These are phyloP conservation scores for Pomacea maculata DNA, from an alignment of 1,140 invertebrate species.

Conservation along the genomic window DNA sequence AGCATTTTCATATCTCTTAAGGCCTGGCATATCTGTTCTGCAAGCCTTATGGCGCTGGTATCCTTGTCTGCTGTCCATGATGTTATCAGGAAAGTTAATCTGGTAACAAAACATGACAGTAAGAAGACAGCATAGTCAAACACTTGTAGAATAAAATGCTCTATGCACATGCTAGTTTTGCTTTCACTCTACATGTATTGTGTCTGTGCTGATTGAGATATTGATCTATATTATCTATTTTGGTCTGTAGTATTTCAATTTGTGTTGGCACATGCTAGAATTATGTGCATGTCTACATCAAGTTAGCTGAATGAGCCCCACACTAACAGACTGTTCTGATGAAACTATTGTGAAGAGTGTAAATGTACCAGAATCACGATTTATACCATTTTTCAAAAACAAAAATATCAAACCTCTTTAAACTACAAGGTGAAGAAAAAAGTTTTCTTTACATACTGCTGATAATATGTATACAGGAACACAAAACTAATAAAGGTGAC, in stretches of 20 bases:
- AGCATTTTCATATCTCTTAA: conserved; percentile 48
- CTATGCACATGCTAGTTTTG: not conserved
- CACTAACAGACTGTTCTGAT: no score
- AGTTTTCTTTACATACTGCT: no score
- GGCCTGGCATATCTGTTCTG: conserved; percentile 32
- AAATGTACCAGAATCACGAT: no score
- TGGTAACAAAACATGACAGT: conserved; percentile 31
- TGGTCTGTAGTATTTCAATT: not conserved
- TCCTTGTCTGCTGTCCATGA: conserved; percentile 57
- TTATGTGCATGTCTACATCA: not conserved
- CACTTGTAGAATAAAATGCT: not conserved
- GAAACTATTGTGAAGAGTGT: no score
- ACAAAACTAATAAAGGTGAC: no score
- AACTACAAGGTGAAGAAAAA: no score
- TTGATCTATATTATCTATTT: not conserved
- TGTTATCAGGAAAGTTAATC: conserved; percentile 58
- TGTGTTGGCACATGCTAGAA: not conserved
- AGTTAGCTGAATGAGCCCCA: no score
- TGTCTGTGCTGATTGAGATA: not conserved
- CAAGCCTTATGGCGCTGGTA: conserved; percentile 55
- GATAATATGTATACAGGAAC: no score
- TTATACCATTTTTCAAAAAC: no score
- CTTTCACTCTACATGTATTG: not conserved
- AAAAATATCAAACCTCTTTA: no score
- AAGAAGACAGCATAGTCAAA: not conserved